Evolutionary conservation across 1,140 invertebrate genomes (phyloP).

Genomic region (Venturia canescens): DNA sequence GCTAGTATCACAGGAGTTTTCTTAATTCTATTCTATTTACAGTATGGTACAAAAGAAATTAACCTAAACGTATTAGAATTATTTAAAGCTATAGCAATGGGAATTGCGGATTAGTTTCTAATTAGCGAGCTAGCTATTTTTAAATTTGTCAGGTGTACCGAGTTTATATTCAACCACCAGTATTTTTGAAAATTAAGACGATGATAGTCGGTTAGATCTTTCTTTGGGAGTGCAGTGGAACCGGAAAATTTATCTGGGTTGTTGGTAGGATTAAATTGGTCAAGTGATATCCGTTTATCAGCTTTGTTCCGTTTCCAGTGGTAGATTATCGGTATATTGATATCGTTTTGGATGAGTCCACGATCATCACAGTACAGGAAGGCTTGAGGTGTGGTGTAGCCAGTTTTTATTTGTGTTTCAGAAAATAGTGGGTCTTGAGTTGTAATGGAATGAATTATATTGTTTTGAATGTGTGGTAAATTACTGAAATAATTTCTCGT

Average conservation of each 20-base stretch:
- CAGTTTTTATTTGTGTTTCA: neutral
- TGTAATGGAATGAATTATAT: neutral
- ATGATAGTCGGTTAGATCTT: neutral
- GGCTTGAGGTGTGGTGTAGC: conserved; percentile 19
- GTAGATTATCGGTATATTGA: conserved; percentile 37
- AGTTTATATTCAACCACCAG: neutral
- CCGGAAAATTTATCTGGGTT: neutral
- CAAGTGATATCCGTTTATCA: neutral
- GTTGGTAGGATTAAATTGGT: neutral
- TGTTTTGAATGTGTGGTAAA: neutral
- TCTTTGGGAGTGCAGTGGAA: neutral
- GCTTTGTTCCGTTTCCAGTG: conserved; percentile 30
- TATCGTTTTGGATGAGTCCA: conserved; percentile 1
- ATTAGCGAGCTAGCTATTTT: neutral
- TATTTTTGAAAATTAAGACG: conserved; percentile 1
- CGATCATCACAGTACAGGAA: conserved; percentile 5
- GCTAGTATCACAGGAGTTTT: too few species aligned
- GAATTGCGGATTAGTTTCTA: too few species aligned
- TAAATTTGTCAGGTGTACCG: neutral
- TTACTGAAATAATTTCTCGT: conserved; percentile 31
- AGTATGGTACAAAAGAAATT: too few species aligned
- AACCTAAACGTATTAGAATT: too few species aligned
- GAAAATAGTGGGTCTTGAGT: neutral
- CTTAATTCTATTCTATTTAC: too few species aligned
- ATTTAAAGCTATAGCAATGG: too few species aligned